Evolutionary conservation across 2,797 vertebrate species (phyloP), one percentile per base, ranked within the genome.

Genomic region (Dicrostonyx torquatus): DNA sequence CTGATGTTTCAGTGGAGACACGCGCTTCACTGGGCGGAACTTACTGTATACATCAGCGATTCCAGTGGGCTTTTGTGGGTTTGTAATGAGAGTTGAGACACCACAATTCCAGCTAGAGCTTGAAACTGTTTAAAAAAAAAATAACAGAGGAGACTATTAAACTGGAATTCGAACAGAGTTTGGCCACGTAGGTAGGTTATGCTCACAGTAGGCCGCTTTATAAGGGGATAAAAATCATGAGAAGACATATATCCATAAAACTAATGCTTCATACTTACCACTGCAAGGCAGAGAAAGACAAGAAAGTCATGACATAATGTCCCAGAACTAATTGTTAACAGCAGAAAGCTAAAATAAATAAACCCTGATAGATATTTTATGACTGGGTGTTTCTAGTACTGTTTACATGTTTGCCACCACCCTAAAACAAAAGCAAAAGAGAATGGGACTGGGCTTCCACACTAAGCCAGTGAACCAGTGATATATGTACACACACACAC

Each of bases 1-100:
- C 72, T 99, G 99, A 97, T 99, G 99, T 87, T 99, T 99, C 90
- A 99, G 98, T 0, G 99, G 99, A 0, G 99, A 99, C 93, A 99
- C 99, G 17, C 99, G 98, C 97, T 99, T 99, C 96, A 99, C 99
- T 0, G 99, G 99, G 62, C 99, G 98, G 97, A 99, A 99, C 97
- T 99, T 99, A 96, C 99, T 99, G 98, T 99, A 99, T 2, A 99
- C 99, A 60, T 99, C 99, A 2, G 99, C 98, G 10, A 99, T 99
- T 37, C 99, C 99, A 3, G 99, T 98, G 97, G 99, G 99, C 98
- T 99, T 99, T 97, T 99, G 99, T 7, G 98, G 98, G 87, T 98
- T 99, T 53, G 99, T 97, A 0, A 98, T 97, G 93, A 99, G 99
- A 84, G 99, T 97, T 40, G 99, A 99, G 60, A 99, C 98, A 0